Evolutionary conservation across 2,888 invertebrate genomes (phyloP).

Genomic region (Drosophila picticornis): DNA sequence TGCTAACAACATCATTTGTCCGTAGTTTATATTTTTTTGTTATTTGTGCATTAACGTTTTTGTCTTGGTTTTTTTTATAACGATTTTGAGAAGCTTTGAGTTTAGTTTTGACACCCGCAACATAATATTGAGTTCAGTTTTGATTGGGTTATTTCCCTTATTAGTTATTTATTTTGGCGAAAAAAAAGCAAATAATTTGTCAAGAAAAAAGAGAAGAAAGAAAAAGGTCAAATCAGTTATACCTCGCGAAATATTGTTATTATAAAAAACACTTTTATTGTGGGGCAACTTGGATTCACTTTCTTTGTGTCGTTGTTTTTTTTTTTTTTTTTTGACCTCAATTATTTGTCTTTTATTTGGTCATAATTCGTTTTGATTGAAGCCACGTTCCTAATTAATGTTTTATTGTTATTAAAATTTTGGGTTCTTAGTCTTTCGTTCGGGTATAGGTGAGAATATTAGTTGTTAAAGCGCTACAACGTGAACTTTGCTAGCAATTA

Average conservation of each 20-base stretch:
- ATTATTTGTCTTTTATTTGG: constrained; percentile 45
- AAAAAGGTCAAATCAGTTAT: constrained; percentile 11
- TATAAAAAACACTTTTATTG: constrained; percentile 2
- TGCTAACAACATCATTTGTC: constrained; percentile 13
- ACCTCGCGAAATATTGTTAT: constrained; percentile 15
- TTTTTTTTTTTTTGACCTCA: constrained; percentile 27
- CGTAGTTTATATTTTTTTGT: constrained; percentile 55
- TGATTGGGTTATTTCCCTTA: constrained; percentile 13
- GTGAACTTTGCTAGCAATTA: constrained; percentile 71
- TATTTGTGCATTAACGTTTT: constrained; percentile 81
- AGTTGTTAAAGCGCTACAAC: constrained; percentile 66
- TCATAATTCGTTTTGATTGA: constrained; percentile 34
- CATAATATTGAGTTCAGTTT: constrained; percentile 12
- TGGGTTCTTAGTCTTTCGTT: constrained; percentile 38
- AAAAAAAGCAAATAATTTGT: constrained; percentile 41
- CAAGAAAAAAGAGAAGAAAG: constrained; percentile 1
- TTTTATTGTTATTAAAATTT: constrained; percentile 26
- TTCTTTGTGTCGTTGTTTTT: constrained; percentile 14
- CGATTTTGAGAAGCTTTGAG: constrained; percentile 2
- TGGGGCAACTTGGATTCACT: constrained; percentile 23
- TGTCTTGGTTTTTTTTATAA: neutral
- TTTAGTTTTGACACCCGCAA: constrained; percentile 19
- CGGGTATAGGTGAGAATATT: constrained; percentile 43
- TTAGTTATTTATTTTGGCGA: constrained; percentile 10
- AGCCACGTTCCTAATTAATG: constrained; percentile 71